Base-by-base conservation (phyloP, 2,113 vertebrate genomes). In the Andinoacara biseriatus region DNA sequence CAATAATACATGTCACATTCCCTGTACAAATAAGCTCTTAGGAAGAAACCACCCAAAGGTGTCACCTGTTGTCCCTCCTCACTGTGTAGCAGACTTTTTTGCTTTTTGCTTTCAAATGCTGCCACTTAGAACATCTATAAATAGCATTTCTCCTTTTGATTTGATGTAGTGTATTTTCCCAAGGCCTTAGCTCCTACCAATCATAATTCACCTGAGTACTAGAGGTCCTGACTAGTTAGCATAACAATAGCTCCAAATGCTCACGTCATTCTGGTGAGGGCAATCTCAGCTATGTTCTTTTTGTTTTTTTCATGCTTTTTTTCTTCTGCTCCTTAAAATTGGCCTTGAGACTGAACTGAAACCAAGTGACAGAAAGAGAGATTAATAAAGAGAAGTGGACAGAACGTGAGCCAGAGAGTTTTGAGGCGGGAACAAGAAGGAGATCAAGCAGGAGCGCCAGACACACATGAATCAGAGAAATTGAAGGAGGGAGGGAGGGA, bases 381-480 rank as follows among this genome's bases (percentile, higher is more conserved):
- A 91, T 82, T 83, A 86, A 91, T 83, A 83, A 80, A 86, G 85
- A 77, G 78, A 84, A 83, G 84, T 46, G 49, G 85, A 85, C 74
- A 76, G 58, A 57, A 76, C 43, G 4, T 24, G 57, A 79, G 26
- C 17, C 72, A 81, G 5, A 57, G 49, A 86, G 46, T 26, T 14
- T 52, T n/a, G 10, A 54, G 69, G 65, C 38, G 80, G 54, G 62
- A 38, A 56, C 35, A 75, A 80, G 82, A 59, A 58, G 65, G 31
- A 87, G 61, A 54, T 49, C 18, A 40, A 74, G 38, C 40, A 4
- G 14, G 49, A 61, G 72, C 77, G 82, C 65, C 24, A 54, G 54
- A 80, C 33, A 26, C 18, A 26, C 7, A 33, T 62, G 67, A 58
- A 63, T 49, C 17, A 72, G 72, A 72, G 18, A 31, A 72, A 72